Conservation (phyloP, 2,888 invertebrate species). For the Phania funesta region DNA sequence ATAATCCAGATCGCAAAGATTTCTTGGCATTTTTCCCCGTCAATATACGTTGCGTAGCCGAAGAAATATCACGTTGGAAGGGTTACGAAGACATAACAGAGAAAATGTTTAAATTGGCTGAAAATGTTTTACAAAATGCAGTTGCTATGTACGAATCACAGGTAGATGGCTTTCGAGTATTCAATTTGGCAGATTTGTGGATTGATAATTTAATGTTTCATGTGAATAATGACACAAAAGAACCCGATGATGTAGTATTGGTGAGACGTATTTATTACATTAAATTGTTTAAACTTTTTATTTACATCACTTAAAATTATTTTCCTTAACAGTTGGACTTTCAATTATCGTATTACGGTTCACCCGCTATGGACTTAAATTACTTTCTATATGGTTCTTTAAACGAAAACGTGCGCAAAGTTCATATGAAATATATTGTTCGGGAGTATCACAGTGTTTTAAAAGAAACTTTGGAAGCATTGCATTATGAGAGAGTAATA, state of each 20-base stretch:
- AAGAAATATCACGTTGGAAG: constrained; percentile 77
- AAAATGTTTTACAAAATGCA: constrained; percentile 76
- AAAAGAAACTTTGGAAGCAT: constrained; percentile 74
- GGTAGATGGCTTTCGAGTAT: constrained; percentile 74
- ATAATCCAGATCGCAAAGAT: constrained; percentile 78
- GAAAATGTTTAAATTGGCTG: constrained; percentile 77
- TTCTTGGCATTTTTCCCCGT: constrained; percentile 78
- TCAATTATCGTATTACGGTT: constrained; percentile 78
- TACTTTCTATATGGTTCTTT: constrained; percentile 78
- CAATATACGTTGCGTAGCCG: constrained; percentile 77
- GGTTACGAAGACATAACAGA: constrained; percentile 78
- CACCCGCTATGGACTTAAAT: constrained; percentile 78
- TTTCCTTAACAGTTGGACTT: constrained; percentile 75
- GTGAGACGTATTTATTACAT: constrained; percentile 68
- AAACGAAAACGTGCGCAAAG: constrained; percentile 78
- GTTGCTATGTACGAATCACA: constrained; percentile 75
- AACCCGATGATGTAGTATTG: constrained; percentile 77
- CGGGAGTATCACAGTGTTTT: constrained; percentile 77
- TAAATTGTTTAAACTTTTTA: not conserved
- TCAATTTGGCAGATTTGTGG: constrained; percentile 79
- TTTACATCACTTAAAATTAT: not conserved
- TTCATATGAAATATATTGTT: constrained; percentile 77
- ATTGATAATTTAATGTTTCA: constrained; percentile 79
- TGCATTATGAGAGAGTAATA: constrained; percentile 75
- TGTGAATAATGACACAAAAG: constrained; percentile 75